Percentiles rank a stretch among this genome's conserved stretches.
Conservation (phyloP, 2,797 vertebrate species). For the Muscicapa striata region DNA sequence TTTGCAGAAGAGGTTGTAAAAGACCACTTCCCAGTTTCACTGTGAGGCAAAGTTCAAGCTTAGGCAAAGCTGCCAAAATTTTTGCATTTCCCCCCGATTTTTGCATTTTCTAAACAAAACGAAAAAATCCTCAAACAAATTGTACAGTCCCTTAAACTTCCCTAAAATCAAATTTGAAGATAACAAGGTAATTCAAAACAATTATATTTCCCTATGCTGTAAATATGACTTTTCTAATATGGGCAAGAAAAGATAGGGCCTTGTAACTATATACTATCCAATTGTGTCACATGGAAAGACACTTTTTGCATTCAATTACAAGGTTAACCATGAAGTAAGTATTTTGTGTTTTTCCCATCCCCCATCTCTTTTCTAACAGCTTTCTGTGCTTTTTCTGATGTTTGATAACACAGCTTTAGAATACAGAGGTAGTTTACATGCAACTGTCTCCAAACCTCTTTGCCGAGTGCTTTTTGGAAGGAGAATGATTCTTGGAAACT, state of each 20-base stretch:
- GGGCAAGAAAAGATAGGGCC: background rate
- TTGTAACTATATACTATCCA: background rate
- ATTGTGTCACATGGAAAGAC: background rate
- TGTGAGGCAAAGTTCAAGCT: background rate
- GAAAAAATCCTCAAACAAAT: background rate
- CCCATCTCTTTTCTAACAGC: background rate
- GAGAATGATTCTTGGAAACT: background rate
- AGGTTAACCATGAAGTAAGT: background rate
- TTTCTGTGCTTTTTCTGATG: background rate
- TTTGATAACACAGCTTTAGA: background rate
- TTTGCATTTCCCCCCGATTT: background rate
- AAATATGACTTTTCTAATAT: background rate
- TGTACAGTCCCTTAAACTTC: background rate
- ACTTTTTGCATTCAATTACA: background rate
- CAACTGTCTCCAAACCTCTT: background rate
- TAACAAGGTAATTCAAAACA: background rate
- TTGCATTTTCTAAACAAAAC: background rate
- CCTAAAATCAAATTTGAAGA: background rate
- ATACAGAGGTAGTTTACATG: background rate
- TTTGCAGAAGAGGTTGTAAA: background rate
- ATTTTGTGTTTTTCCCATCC: background rate
- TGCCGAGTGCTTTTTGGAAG: background rate
- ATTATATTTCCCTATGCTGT: background rate
- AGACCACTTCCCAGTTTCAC: background rate
- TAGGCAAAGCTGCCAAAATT: background rate